These are phyloP conservation scores for Porites rus DNA, from an alignment of 92 coral and sea anemone genomes.

Conservation along the genomic window DNA sequence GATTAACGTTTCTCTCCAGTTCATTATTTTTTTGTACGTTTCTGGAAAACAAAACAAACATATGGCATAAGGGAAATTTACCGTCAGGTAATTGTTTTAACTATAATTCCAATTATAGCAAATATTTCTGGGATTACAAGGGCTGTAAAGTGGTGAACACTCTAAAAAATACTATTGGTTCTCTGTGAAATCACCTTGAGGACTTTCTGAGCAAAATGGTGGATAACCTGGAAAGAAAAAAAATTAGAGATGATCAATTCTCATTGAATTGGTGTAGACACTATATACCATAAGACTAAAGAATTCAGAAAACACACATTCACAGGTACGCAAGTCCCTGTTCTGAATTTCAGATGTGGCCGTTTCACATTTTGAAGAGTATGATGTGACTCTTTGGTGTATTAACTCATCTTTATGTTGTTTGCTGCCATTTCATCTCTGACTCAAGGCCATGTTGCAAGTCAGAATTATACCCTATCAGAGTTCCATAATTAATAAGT, in stretches of 20 bases:
- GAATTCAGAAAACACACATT: no score
- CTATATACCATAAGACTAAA: not conserved
- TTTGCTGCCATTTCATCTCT: no score
- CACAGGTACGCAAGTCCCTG: no score
- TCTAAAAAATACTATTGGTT: not conserved
- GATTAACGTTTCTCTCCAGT: conserved; percentile 93
- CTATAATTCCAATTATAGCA: not conserved
- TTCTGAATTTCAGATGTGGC: no score
- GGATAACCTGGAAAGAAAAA: conserved; percentile 80
- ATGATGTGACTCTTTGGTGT: no score
- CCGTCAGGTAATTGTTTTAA: not conserved
- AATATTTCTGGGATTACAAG: no score
- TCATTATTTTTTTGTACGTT: conserved; percentile 97
- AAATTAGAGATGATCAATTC: not conserved
- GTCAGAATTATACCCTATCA: no score
- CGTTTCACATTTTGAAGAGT: no score
- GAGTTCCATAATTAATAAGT: no score
- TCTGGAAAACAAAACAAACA: conserved; percentile 54
- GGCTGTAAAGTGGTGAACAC: no score
- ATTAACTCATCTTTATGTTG: no score
- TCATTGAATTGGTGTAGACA: not conserved
- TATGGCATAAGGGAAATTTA: not conserved
- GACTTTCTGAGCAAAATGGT: conserved; percentile 98
- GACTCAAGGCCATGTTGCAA: no score
- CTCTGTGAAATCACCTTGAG: conserved; percentile 75